Percentiles rank a stretch among this genome's conserved stretches.
These are phyloP conservation scores for Drosophila longiperda DNA, from an alignment of 2,888 invertebrate species.

Conservation along the genomic window DNA sequence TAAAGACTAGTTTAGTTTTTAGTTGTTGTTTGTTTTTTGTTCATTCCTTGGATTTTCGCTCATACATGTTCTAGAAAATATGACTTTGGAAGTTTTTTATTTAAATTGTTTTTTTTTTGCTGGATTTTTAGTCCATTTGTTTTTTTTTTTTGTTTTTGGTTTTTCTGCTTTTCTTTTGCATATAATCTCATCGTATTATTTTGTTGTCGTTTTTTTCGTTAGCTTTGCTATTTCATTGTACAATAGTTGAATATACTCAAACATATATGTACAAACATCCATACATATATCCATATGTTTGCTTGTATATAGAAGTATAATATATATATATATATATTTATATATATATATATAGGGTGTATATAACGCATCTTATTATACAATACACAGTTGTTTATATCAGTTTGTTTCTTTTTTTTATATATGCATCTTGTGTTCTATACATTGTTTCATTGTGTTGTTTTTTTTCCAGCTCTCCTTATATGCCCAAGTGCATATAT, in stretches of 20 bases:
- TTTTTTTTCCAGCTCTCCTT: slow-evolving; percentile 63
- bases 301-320: slow-evolving; percentile 50
- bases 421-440: slow-evolving; percentile 59
- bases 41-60: slow-evolving; percentile 22
- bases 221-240: slow-evolving; percentile 70
- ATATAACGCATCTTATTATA: slow-evolving; percentile 55
- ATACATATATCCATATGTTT: slow-evolving; percentile 20
- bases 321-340: slow-evolving; percentile 49
- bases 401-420: slow-evolving; percentile 19
- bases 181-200: slow-evolving; percentile 13
- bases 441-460: slow-evolving; percentile 67
- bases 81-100: slow-evolving; percentile 24
- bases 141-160: not conserved
- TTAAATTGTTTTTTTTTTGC: not conserved
- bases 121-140: not conserved
- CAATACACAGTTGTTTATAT: slow-evolving; percentile 37
- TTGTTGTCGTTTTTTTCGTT: slow-evolving; percentile 32
- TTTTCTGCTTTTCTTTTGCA: slow-evolving; percentile 17
- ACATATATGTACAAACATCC: slow-evolving; percentile 21
- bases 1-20: slow-evolving; percentile 57
- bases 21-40: slow-evolving; percentile 26
- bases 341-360: slow-evolving; percentile 48
- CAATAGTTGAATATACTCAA: slow-evolving; percentile 61
- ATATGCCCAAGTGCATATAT: slow-evolving; percentile 46
- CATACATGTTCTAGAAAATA: slow-evolving; percentile 37